phyloP scores from a whole-genome alignment of 2,797 vertebrate genomes.

The Pipistrellus nathusii region DNA sequence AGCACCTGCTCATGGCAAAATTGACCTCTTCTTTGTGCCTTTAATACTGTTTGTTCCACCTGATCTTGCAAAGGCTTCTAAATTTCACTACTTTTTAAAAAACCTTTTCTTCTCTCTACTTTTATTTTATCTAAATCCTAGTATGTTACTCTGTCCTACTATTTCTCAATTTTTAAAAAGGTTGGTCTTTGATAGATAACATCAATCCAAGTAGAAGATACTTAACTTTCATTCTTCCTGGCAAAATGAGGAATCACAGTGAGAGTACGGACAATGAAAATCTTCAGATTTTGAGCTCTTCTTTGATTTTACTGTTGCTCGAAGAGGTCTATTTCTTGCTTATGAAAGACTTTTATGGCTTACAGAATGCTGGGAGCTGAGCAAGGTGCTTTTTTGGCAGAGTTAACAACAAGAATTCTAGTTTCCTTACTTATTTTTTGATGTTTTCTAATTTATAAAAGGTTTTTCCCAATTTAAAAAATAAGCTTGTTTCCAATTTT shows the following conservation, averaged over 20 bases:
- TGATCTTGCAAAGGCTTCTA: not conserved
- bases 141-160: not conserved
- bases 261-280: not conserved
- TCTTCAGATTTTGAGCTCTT: not conserved
- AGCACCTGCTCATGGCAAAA: not conserved
- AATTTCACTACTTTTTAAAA: not conserved
- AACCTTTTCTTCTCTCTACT: not conserved
- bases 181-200: conserved; percentile 19
- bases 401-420: not conserved
- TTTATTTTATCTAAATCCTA: not conserved
- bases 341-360: not conserved
- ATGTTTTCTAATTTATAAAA: conserved; percentile 22
- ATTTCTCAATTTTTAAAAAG: not conserved
- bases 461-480: conserved; percentile 15
- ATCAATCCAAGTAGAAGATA: not conserved
- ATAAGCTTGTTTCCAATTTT: conserved; percentile 10
- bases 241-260: not conserved
- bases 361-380: not conserved
- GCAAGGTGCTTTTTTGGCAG: not conserved
- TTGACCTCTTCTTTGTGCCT: not conserved
- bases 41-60: not conserved
- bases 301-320: not conserved
- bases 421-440: not conserved
- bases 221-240: not conserved
- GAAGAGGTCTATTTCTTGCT: not conserved